Conservation (phyloP, 2,888 invertebrate genomes). For the Drymonia ruficornis region DNA sequence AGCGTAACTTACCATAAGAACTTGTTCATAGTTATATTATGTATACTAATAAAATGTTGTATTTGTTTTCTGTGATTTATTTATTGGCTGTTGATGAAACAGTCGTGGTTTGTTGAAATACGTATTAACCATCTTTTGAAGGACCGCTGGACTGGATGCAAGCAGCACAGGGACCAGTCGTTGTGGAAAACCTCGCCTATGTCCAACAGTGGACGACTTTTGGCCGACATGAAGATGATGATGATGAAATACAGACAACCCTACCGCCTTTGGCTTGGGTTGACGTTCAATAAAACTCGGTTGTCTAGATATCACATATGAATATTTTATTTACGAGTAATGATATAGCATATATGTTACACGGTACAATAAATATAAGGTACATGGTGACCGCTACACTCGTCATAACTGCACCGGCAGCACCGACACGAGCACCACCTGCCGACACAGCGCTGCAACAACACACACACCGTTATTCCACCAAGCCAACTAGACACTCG, state of each 20-base stretch:
- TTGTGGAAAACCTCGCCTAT: too few relatives aligned
- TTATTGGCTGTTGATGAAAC: too few relatives aligned
- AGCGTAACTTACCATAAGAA: not conserved
- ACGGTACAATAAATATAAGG: constrained; percentile 82
- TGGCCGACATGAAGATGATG: too few relatives aligned
- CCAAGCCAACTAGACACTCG: too few relatives aligned
- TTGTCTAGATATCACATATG: constrained; percentile 79
- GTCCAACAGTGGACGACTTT: too few relatives aligned
- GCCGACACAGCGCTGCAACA: constrained; percentile 80
- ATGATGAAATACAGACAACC: too few relatives aligned
- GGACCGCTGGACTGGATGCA: too few relatives aligned
- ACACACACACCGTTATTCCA: constrained; percentile 14
- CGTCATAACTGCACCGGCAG: constrained; percentile 82
- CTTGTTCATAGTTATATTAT: not conserved
- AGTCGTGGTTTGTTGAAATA: too few relatives aligned
- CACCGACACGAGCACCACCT: constrained; percentile 85
- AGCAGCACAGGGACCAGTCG: too few relatives aligned
- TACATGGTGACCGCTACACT: constrained; percentile 75
- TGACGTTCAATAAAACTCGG: constrained; percentile 46
- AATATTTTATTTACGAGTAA: constrained; percentile 81
- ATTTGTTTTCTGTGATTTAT: too few relatives aligned
- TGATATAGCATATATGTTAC: constrained; percentile 80
- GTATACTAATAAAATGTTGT: not conserved
- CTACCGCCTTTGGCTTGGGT: not conserved
- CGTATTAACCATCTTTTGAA: too few relatives aligned